These are phyloP conservation scores for Drosophila auraria DNA, from an alignment of 1,140 invertebrate genomes.

Conservation along the genomic window DNA sequence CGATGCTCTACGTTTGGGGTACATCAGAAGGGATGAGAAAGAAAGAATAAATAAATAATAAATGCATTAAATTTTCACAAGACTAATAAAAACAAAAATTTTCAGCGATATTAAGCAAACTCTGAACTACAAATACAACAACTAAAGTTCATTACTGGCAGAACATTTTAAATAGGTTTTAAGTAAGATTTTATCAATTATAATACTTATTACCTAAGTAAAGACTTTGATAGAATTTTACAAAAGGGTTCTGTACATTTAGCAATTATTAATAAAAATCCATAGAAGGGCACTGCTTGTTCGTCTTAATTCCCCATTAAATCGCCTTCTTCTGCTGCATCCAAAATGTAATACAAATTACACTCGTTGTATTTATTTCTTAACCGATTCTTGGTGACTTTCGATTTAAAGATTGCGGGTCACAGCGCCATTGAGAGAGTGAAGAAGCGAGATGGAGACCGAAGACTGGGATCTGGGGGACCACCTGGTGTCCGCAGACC, in stretches of 20 bases:
- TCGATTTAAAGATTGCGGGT: constrained; percentile 55
- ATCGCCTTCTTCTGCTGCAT: constrained; percentile 38
- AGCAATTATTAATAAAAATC: neutral
- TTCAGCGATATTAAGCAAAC: no score
- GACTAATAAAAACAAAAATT: neutral
- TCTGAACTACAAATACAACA: no score
- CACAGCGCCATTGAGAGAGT: constrained; percentile 8
- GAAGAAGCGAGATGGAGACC: constrained; percentile 6
- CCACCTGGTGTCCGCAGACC: constrained; percentile 73
- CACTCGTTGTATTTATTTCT: constrained; percentile 48
- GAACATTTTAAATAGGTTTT: neutral
- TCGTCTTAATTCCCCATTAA: neutral
- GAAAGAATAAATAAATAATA: neutral
- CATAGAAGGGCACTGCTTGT: constrained; percentile 1
- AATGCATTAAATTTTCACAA: neutral
- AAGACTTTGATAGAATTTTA: neutral
- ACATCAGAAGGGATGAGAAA: neutral
- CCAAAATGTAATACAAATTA: constrained; percentile 69
- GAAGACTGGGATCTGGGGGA: constrained; percentile 33
- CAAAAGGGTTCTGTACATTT: neutral
- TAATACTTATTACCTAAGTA: neutral
- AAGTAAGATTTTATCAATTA: no score
- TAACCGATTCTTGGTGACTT: constrained; percentile 61
- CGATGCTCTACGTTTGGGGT: constrained; percentile 4
- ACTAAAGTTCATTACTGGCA: no score